phyloP scores from a whole-genome alignment of 2,113 vertebrate species.

The Oryzias javanicus region DNA sequence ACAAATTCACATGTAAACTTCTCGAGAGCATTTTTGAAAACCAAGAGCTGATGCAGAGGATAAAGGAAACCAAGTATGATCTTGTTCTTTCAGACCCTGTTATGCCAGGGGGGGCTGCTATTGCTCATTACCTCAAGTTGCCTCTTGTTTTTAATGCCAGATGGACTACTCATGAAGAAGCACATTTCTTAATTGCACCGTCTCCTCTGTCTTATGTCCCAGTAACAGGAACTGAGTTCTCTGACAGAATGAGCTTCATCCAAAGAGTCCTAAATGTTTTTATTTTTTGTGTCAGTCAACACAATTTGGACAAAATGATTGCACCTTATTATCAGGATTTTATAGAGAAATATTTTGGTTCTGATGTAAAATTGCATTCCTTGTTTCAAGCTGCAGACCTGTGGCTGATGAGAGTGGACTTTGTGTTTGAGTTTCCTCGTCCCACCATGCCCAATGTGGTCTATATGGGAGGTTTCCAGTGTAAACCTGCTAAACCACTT shows the following conservation, averaged over 20 bases:
- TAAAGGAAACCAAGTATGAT: conserved; percentile 55
- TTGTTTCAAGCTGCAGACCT: conserved; percentile 74
- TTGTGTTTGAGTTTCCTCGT: conserved; percentile 80
- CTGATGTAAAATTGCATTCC: conserved; percentile 6
- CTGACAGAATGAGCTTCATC: conserved; percentile 72
- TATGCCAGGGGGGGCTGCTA: conserved; percentile 36
- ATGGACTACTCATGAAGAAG: conserved; percentile 64
- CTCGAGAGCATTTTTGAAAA: conserved; percentile 39
- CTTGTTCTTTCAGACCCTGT: conserved; percentile 63
- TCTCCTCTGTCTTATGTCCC: conserved; percentile 70
- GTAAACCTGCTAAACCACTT: conserved; percentile 71
- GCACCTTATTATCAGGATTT: conserved; percentile 4
- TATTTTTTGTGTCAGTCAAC: neutral
- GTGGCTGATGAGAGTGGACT: conserved; percentile 79
- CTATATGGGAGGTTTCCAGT: conserved; percentile 80
- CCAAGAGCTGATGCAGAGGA: conserved; percentile 37
- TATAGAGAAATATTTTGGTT: conserved; percentile 39
- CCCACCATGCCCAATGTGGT: conserved; percentile 79
- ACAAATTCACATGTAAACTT: too few species aligned
- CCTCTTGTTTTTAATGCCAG: conserved; percentile 71
- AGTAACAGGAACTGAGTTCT: conserved; percentile 31
- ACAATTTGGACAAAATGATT: neutral
- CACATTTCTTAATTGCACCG: conserved; percentile 63
- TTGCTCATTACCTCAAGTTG: conserved; percentile 57
- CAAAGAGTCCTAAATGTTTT: conserved; percentile 63